Conservation (phyloP, 2,113 vertebrate genomes). For the Sphyrna mokarran region DNA sequence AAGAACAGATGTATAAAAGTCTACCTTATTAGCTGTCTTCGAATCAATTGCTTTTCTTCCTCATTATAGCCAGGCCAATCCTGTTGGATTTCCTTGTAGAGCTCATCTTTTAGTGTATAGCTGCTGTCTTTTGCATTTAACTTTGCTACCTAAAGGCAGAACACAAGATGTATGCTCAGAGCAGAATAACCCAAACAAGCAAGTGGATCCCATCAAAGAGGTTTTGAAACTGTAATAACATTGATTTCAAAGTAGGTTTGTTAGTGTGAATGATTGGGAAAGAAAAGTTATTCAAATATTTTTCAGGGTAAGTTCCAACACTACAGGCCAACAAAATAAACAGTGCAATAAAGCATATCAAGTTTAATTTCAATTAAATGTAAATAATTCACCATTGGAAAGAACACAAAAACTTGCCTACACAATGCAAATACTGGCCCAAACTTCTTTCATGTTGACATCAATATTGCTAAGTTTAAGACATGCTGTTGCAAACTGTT, state of each 20-base stretch:
- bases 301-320: neutral
- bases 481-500: neutral
- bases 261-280: neutral
- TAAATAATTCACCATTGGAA: neutral
- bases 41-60: constrained; percentile 62
- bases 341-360: neutral
- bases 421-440: too few relatives aligned
- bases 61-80: constrained; percentile 61
- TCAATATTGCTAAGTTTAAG: neutral
- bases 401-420: neutral
- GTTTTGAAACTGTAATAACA: neutral
- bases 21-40: constrained; percentile 60
- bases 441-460: neutral
- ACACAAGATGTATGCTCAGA: neutral
- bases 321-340: neutral
- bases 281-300: neutral
- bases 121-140: constrained; percentile 61
- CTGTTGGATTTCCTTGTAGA: constrained; percentile 51
- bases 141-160: constrained; percentile 57
- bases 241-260: neutral
- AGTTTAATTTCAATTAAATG: neutral
- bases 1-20: neutral
- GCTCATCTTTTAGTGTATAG: constrained; percentile 59
- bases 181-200: neutral
- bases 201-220: neutral